Evolutionary conservation across 2,888 invertebrate genomes (phyloP), one percentile per base, ranked within the genome.

Genomic region (Alcis repandata): DNA sequence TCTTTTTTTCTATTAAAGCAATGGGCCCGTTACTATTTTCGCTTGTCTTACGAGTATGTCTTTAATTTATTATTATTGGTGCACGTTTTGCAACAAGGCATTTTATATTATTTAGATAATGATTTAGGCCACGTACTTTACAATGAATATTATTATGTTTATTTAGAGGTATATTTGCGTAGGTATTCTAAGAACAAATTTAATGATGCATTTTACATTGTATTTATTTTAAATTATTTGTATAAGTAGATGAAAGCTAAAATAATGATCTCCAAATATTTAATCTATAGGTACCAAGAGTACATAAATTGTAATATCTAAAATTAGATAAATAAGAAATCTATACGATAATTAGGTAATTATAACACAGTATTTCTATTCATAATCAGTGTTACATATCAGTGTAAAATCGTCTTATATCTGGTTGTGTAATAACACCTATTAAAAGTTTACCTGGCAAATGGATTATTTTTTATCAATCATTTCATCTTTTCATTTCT

Each of bases 331-430:
- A 4, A 27, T 27, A 27, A 27, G 27, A 27, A 7, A 1, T 36
- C 11, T 36, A 7, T 11, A 36, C 9, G 3, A 7, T 36, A 36
- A 36, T 36, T 36, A 36, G 8, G 1, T 36, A 36, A 22, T 6
- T 46, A n/a, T 27, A 46, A 46, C 2, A 45, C 45, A 45, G 22
- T 22, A 45, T 43, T 43, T n/a, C 27, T 11, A 36, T 36, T 9
- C 8, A 10, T 32, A 59, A 46, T 36, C 43, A 36, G 20, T 49
- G 41, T 49, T 11, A 56, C 62, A 62, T 62, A 62, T 62, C 62
- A 62, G 17, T 49, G 33, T 38, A 53, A 54, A 56, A 60, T 49
- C 22, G 19, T 57, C 52, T 51, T 48, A 61, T 53, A 58, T 68
- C 38, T 56, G 41, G 51, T 63, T 68, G 48, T 51, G 8, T 48